Evolutionary conservation across 2,797 vertebrate genomes (phyloP).

Genomic region (Peromyscus nudipes): DNA sequence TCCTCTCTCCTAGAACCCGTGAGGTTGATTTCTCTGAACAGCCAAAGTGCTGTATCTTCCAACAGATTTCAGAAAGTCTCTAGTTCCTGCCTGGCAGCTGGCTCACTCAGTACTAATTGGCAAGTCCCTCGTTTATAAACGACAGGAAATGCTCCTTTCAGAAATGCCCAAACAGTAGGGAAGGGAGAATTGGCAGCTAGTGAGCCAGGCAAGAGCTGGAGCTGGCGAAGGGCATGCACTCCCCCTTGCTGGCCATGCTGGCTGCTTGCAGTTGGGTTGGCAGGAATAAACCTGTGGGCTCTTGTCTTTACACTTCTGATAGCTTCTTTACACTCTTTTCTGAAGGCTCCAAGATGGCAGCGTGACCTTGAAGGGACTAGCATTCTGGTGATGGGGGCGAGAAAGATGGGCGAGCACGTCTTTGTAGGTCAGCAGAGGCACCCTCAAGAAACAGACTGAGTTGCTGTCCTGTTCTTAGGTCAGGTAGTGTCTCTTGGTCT

Average conservation of each 20-base stretch:
- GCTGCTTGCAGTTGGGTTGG: constrained; percentile 25
- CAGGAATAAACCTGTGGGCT: constrained; percentile 53
- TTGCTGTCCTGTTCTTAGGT: constrained; percentile 6
- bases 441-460: constrained; percentile 64
- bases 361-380: constrained; percentile 18
- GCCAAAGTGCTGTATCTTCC: not conserved
- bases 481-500: constrained; percentile 6
- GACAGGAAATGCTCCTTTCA: constrained; percentile 82
- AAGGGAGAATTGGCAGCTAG: constrained; percentile 55
- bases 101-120: constrained; percentile 68
- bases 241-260: constrained; percentile 28
- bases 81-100: constrained; percentile 71
- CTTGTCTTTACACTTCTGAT: constrained; percentile 64
- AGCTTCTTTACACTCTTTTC: constrained; percentile 57
- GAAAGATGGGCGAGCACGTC: not conserved
- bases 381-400: not conserved
- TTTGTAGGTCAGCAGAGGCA: not conserved
- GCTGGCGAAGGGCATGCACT: not conserved
- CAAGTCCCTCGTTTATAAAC: constrained; percentile 57
- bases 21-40: constrained; percentile 53
- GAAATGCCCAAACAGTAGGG: constrained; percentile 74
- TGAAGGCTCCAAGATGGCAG: constrained; percentile 27
- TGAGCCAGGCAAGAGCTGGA: constrained; percentile 48
- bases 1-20: constrained; percentile 55
- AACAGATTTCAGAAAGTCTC: constrained; percentile 55